Evolutionary conservation across 1,140 invertebrate species (phyloP), one percentile per base, ranked within the genome.

Genomic region (Drosophila arizonae): DNA sequence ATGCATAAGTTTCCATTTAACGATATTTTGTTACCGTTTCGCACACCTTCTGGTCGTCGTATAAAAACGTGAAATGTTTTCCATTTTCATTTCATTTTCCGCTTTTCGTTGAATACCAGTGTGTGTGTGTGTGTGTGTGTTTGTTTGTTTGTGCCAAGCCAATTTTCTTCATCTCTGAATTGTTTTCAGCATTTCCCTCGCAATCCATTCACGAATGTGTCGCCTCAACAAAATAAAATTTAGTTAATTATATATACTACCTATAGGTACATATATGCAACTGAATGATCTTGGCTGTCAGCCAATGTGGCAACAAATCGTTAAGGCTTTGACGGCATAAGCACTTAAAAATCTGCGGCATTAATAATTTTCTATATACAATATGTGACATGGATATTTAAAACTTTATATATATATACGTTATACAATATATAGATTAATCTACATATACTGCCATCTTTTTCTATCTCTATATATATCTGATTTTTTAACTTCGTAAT

Each of bases 1-100:
- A 88, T 87, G 84, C 85, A 87, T 84, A 87, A 87, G 84, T 88
- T 88, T 84, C 67, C 67, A 79, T 88, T 87, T 87, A 89, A 87
- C 84, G 84, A 88, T 87, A 87, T 87, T 87, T 79, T 88, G 82
- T 87, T 87, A 77, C 41, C 79, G 74, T 73, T 50, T 55, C 39
- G 52, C 80, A 60, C 68, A 82, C 76, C 78, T 78, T 80, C 39
- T 57, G 46, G 33, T 51, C 24, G 60, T 15, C 30, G 33, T 36
- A 65, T 26, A 51, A 43, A 52, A 65, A 65, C 57, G 43, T 43
- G 52, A 60, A 62, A 60, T 72, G 52, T n/a, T 55, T 24, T 60
- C 50, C 36, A 43, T 72, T 70, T 69, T 51, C 17, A 50, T 46
- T 52, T 33, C 10, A 50, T 61, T 55, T 56, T 46, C 36, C 33